Evolutionary conservation across 92 coral and sea anemone species (phyloP), one percentile per base, ranked within the genome.

Genomic region (Ricordea florida): DNA sequence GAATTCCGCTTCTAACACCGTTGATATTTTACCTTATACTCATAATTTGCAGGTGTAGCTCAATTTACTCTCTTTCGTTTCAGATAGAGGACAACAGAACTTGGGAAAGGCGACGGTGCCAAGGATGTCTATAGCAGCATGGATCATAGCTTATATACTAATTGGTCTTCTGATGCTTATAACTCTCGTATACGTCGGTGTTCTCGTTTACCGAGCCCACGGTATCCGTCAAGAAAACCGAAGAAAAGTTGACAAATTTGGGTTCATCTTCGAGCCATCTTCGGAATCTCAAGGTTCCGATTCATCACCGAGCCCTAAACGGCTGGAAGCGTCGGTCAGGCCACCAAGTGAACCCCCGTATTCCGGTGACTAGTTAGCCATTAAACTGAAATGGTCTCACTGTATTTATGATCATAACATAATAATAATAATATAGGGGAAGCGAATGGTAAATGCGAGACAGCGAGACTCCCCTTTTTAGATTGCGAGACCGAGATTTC

Each of bases 241-340:
- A n/a, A 69, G 27, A 20, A 67, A 48, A 21, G 13, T 62, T 60
- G 23, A 50, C 4, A 66, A 59, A 56, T 73, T 66, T n/a, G 41
- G 71, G 17, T 57, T 66, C 30, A 55, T 79, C 57, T 40, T 84
- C 69, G 31, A 60, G 11, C 36, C 65, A 25, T 30, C 66, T 38
- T 25, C 65, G n/a, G 84, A 72, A 40, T 31, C 41, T 30, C 29
- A 44, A 22, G 74, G 40, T 26, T 44, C 67, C 36, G 69, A 44
- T 25, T 25, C 57, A 0, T 40, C 80, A 6, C 85, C 89, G 52
- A 67, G 73, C 35, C 89, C 85, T 3, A 84, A 51, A 45, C 80
- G 44, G 38, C 47, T 84, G 37, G 89, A 84, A 45, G 90, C 90
- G 8, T 60, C 90, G 36, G 62, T 85, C 22, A 78, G 42, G 69